Evolutionary conservation across 2,113 vertebrate genomes (phyloP).

Genomic region (Cheilinus undulatus): DNA sequence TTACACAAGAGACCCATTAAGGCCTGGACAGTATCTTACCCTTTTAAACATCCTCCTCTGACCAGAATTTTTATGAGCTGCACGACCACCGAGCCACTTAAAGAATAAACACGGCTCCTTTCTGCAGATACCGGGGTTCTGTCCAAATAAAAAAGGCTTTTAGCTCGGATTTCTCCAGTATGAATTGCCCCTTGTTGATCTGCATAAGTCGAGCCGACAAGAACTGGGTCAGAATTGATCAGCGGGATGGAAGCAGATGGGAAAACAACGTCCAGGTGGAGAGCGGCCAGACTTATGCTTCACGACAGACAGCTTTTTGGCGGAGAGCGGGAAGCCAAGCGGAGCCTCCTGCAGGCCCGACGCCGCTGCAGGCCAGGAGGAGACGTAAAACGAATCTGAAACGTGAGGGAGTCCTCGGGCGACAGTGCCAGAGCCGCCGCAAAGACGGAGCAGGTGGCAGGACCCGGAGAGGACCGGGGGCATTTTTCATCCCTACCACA

Average conservation of each 20-base stretch:
- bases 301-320: slow-evolving; percentile 65
- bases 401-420: slow-evolving; percentile 38
- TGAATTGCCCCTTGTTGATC: slow-evolving; percentile 26
- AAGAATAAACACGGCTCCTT: slow-evolving; percentile 2
- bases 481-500: slow-evolving; percentile 23
- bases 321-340: slow-evolving; percentile 12
- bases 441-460: slow-evolving; percentile 68
- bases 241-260: slow-evolving; percentile 67
- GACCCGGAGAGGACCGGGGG: slow-evolving; percentile 45
- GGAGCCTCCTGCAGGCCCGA: slow-evolving; percentile 39
- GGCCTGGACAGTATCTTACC: slow-evolving; percentile 3
- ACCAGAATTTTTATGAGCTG: slow-evolving; percentile 1
- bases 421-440: slow-evolving; percentile 7
- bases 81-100: slow-evolving; percentile 2
- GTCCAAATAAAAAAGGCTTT: slow-evolving; percentile 19
- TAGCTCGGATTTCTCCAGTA: slow-evolving; percentile 5
- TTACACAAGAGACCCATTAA: slow-evolving; percentile 11
- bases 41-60: slow-evolving; percentile 31
- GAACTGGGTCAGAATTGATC: slow-evolving; percentile 67
- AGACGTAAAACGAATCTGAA: slow-evolving; percentile 68
- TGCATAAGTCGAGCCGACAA: slow-evolving; percentile 13
- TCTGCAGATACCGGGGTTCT: background rate
- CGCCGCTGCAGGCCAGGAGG: slow-evolving; percentile 32
- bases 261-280: slow-evolving; percentile 66
- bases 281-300: slow-evolving; percentile 45